These are phyloP conservation scores for Synanthedon myopaeformis DNA, from an alignment of 2,888 invertebrate species.

Conservation along the genomic window DNA sequence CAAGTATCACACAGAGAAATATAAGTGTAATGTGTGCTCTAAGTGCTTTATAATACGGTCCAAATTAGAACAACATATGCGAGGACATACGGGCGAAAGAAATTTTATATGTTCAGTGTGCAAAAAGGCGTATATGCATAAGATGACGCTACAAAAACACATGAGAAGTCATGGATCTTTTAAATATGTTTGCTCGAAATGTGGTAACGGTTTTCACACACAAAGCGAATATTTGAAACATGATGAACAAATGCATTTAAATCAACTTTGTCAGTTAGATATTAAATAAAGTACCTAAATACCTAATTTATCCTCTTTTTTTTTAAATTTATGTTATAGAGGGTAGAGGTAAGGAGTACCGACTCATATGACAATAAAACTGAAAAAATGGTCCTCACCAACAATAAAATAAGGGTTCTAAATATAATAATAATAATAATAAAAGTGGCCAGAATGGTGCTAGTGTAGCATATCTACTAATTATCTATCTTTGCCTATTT, in stretches of 20 bases:
- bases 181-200: constrained; percentile 21
- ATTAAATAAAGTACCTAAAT: too few relatives aligned
- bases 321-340: too few relatives aligned
- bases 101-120: constrained; percentile 49
- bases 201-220: constrained; percentile 18
- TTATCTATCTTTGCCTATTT: too few relatives aligned
- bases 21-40: constrained; percentile 49
- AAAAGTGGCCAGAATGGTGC: too few relatives aligned
- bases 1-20: constrained; percentile 45
- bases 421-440: too few relatives aligned
- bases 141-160: constrained; percentile 45
- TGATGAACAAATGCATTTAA: constrained; percentile 16
- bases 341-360: too few relatives aligned
- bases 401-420: too few relatives aligned
- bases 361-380: too few relatives aligned
- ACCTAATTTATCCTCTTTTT: too few relatives aligned
- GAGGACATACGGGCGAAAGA: constrained; percentile 46
- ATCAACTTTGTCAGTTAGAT: too few relatives aligned
- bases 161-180: constrained; percentile 37
- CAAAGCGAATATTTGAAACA: constrained; percentile 18
- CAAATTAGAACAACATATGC: constrained; percentile 50
- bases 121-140: constrained; percentile 48
- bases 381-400: too few relatives aligned
- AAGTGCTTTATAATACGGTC: constrained; percentile 54
- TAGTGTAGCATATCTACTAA: too few relatives aligned